Conservation (phyloP, 2,797 vertebrate genomes). For the Sphaeramia orbicularis region DNA sequence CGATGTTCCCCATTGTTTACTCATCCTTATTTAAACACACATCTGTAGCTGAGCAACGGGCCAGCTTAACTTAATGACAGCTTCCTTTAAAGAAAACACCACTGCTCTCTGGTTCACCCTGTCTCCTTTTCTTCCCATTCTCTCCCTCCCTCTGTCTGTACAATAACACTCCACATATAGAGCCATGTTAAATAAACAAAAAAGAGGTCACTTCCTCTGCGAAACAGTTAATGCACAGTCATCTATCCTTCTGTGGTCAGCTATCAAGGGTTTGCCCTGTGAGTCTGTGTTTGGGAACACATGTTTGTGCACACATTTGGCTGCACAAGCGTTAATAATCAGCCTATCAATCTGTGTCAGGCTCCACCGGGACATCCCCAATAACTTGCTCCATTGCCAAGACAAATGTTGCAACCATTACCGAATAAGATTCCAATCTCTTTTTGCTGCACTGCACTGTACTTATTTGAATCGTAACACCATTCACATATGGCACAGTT, state of each 20-base stretch:
- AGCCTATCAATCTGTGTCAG: constrained; percentile 53
- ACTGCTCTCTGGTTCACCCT: constrained; percentile 68
- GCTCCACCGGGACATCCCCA: constrained; percentile 63
- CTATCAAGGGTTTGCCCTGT: constrained; percentile 44
- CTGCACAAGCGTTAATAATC: constrained; percentile 53
- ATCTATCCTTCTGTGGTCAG: constrained; percentile 65
- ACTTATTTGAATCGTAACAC: constrained; percentile 35
- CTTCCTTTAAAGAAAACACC: constrained; percentile 75
- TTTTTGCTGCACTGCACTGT: constrained; percentile 16
- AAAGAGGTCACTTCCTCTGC: constrained; percentile 74
- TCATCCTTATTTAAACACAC: constrained; percentile 74
- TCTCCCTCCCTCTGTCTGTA: constrained; percentile 45
- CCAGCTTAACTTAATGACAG: constrained; percentile 78
- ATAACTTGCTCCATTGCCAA: constrained; percentile 69
- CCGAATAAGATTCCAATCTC: constrained; percentile 56
- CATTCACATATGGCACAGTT: constrained; percentile 33
- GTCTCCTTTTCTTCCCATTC: constrained; percentile 48
- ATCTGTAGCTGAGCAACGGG: constrained; percentile 68
- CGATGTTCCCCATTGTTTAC: constrained; percentile 70
- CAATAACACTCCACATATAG: constrained; percentile 73
- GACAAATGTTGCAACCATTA: constrained; percentile 60
- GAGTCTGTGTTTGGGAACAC: constrained; percentile 20
- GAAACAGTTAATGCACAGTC: constrained; percentile 54
- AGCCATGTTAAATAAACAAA: constrained; percentile 79
- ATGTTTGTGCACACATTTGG: constrained; percentile 34